These are phyloP conservation scores for Eretmocerus hayati DNA, from an alignment of 2,888 invertebrate species.

Conservation along the genomic window DNA sequence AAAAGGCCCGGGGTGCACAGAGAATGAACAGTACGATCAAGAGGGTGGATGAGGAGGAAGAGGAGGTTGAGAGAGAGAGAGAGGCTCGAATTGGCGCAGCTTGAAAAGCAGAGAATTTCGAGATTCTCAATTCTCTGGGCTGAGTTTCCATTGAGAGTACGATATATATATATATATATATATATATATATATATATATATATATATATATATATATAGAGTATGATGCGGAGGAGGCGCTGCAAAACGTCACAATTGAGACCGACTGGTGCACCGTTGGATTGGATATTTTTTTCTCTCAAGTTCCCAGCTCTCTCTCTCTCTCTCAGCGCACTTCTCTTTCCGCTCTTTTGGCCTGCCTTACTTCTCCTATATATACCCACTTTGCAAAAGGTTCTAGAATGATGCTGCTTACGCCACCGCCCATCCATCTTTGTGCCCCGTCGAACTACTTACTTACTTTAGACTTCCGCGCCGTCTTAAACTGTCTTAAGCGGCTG, in stretches of 20 bases:
- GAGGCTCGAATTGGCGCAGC: too few species aligned
- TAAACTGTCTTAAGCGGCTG: constrained; percentile 15
- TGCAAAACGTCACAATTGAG: constrained; percentile 17
- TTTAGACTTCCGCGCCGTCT: constrained; percentile 11
- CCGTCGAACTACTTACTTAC: constrained; percentile 21
- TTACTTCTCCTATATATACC: background rate
- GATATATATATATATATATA: too few species aligned
- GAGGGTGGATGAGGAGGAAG: constrained; percentile 6
- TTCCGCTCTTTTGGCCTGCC: background rate
- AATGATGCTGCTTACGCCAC: constrained; percentile 7
- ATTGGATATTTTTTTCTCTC: background rate
- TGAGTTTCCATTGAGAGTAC: too few species aligned
- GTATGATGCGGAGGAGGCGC: background rate
- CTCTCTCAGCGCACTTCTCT: background rate
- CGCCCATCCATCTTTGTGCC: constrained; percentile 3
- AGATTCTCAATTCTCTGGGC: constrained; percentile 2
- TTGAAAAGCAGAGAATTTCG: constrained; percentile 2
- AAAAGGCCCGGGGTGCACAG: too few species aligned
- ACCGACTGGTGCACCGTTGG: constrained; percentile 2
- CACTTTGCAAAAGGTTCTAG: too few species aligned
- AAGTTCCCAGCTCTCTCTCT: constrained; percentile 1
- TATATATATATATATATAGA: too few species aligned
- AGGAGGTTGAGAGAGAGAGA: too few species aligned
- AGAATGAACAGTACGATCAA: too few species aligned
- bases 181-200: too few species aligned